These are phyloP conservation scores for Mimachlamys varia DNA, from an alignment of 2,888 invertebrate genomes.

Conservation along the genomic window DNA sequence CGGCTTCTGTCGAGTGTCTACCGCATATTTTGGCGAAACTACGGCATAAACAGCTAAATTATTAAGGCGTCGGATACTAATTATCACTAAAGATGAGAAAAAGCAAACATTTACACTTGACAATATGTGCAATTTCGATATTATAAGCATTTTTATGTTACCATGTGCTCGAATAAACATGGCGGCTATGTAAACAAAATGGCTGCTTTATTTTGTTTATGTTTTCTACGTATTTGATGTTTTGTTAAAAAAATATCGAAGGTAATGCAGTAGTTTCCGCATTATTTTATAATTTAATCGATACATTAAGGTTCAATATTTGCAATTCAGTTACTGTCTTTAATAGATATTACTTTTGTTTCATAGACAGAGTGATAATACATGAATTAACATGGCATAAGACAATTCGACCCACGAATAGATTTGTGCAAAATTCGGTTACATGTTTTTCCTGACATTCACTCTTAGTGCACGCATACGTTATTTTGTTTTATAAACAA, in stretches of 20 bases:
- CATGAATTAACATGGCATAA: background rate
- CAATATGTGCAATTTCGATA: slow-evolving; percentile 44
- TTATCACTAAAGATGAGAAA: background rate
- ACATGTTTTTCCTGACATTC: too few relatives aligned
- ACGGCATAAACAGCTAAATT: background rate
- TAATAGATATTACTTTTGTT: background rate
- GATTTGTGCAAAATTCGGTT: too few relatives aligned
- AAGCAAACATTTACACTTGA: background rate
- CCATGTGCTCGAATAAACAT: slow-evolving; percentile 78
- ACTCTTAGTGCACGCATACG: too few relatives aligned
- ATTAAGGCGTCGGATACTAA: background rate
- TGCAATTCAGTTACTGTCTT: background rate
- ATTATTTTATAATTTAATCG: background rate
- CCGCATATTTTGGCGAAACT: background rate
- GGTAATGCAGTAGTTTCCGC: background rate
- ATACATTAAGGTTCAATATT: background rate
- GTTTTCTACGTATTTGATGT: slow-evolving; percentile 38
- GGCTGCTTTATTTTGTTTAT: slow-evolving; percentile 53
- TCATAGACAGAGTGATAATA: background rate
- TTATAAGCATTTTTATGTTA: slow-evolving; percentile 67
- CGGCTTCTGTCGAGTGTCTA: slow-evolving; percentile 9
- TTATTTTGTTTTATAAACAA: too few relatives aligned
- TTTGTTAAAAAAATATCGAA: background rate
- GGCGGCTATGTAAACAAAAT: slow-evolving; percentile 80
- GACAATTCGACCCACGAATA: background rate